A percentile compares a stretch with the other conserved stretches of the same genome.
These are phyloP conservation scores for Holothuria leucospilota DNA, from an alignment of 53 echinoderm and acorn worm genomes.

Conservation along the genomic window DNA sequence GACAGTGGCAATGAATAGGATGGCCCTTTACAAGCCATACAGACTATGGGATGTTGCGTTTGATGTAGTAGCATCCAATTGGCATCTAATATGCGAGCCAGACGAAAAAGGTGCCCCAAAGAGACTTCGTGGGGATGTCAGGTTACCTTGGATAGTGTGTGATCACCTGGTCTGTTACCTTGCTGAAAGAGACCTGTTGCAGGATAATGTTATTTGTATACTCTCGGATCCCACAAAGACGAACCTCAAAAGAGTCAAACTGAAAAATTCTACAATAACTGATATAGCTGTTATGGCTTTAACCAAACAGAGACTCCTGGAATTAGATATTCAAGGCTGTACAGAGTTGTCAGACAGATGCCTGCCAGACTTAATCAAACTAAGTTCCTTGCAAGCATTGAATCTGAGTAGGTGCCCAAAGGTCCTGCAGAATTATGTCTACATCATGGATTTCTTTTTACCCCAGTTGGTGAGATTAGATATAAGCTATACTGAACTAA, in stretches of 20 bases:
- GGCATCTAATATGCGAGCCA: conserved; percentile 25
- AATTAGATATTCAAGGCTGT: conserved; percentile 82
- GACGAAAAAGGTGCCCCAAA: conserved; percentile 11
- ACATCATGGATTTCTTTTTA: conserved; percentile 65
- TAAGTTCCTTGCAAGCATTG: conserved; percentile 66
- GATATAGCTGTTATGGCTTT: conserved; percentile 65
- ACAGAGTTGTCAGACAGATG: conserved; percentile 49
- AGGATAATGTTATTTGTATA: conserved; percentile 56
- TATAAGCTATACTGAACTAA: conserved; percentile 79
- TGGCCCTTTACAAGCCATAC: background rate
- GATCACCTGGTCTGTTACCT: conserved; percentile 73
- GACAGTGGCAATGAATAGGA: background rate
- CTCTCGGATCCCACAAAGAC: conserved; percentile 71
- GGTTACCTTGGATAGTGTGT: conserved; percentile 73
- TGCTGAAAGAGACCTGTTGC: conserved; percentile 45
- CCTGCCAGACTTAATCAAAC: conserved; percentile 67
- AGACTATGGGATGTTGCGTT: conserved; percentile 31
- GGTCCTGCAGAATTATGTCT: conserved; percentile 47
- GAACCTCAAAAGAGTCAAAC: conserved; percentile 71
- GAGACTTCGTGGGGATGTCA: conserved; percentile 61
- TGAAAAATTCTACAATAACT: conserved; percentile 71
- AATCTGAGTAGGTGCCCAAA: conserved; percentile 67
- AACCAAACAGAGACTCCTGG: conserved; percentile 71
- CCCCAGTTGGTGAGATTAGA: conserved; percentile 68
- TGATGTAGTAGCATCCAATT: background rate